Conservation (phyloP, 2,113 vertebrate genomes). For the Eleginops maclovinus region DNA sequence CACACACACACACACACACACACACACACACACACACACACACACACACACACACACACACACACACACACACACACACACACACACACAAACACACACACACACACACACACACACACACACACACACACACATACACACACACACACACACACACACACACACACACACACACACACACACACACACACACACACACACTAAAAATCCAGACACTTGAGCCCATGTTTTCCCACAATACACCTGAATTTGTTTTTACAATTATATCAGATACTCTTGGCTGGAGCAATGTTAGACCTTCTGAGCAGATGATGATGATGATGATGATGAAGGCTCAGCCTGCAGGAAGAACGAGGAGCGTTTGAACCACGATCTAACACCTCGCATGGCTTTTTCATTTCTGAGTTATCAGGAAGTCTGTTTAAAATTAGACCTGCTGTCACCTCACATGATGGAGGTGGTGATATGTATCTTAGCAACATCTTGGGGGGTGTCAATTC, state of each 20-base stretch:
- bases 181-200: conserved; percentile 44
- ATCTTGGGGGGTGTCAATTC: conserved; percentile 9
- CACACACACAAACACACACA: conserved; percentile 31
- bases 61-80: conserved; percentile 29
- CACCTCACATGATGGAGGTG: neutral
- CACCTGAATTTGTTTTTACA: conserved; percentile 73
- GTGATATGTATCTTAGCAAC: neutral
- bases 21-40: conserved; percentile 3
- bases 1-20: conserved; percentile 23
- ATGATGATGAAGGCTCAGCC: conserved; percentile 1
- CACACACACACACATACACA: conserved; percentile 37
- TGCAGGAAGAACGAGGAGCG: conserved; percentile 53
- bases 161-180: too few relatives aligned
- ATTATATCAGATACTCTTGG: conserved; percentile 71
- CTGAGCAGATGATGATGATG: neutral
- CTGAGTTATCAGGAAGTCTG: conserved; percentile 18
- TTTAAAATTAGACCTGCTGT: neutral
- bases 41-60: too few relatives aligned
- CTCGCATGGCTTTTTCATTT: conserved; percentile 61
- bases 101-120: conserved; percentile 40
- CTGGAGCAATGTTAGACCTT: conserved; percentile 34
- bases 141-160: too few relatives aligned
- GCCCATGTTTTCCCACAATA: conserved; percentile 58
- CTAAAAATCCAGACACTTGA: conserved; percentile 51
- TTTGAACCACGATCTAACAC: conserved; percentile 4